Conservation (phyloP, 2,797 vertebrate species). For the Neosilurus mollespiculum region DNA sequence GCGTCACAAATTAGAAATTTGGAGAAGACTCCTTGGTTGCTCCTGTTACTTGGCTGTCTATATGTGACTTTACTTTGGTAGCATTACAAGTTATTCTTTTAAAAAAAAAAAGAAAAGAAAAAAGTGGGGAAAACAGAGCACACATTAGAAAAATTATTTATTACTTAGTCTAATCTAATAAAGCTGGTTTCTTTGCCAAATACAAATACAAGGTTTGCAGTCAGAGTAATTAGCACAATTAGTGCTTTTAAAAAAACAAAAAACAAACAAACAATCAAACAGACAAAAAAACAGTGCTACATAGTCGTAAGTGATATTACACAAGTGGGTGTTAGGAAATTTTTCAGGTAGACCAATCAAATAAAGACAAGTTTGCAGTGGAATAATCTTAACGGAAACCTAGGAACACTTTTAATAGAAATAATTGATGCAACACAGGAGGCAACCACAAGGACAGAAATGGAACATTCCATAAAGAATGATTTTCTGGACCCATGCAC, state of each 20-base stretch:
- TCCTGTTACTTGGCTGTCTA: background rate
- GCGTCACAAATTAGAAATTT: background rate
- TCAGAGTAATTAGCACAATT: conserved; percentile 11
- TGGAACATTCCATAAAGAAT: conserved; percentile 21
- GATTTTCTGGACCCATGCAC: conserved; percentile 10
- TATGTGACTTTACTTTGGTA: background rate
- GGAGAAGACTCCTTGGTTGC: background rate
- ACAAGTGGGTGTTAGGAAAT: background rate
- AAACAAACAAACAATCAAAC: too few species aligned
- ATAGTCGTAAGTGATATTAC: background rate
- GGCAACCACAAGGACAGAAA: conserved; percentile 1
- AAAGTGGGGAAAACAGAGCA: background rate
- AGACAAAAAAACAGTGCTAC: too few species aligned
- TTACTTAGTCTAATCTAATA: conserved; percentile 6
- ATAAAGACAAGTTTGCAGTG: background rate
- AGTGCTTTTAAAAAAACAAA: background rate
- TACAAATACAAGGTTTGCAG: conserved; percentile 5
- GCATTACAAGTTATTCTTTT: background rate
- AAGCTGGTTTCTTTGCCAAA: background rate
- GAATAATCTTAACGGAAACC: conserved; percentile 2
- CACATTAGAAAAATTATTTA: background rate
- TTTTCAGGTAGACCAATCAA: conserved; percentile 4
- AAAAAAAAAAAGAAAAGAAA: background rate
- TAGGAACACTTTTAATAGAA: background rate
- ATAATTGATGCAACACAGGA: background rate